phyloP scores from a whole-genome alignment of 2,797 vertebrate genomes.

The Falco rusticolus region DNA sequence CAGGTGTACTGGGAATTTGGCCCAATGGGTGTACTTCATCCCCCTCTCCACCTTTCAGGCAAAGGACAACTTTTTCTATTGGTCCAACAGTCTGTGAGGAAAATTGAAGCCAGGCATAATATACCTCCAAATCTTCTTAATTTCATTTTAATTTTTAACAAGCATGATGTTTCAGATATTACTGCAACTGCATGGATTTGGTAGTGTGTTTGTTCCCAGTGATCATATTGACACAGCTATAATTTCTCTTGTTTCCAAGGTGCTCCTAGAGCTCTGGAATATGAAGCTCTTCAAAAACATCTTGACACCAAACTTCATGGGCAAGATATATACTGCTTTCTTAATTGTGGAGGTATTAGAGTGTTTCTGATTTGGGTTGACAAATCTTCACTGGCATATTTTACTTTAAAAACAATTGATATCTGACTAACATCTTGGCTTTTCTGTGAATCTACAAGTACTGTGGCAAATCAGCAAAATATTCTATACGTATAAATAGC shows the following conservation, averaged over 20 bases:
- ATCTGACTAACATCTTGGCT: not conserved
- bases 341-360: not conserved
- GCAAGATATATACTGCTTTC: rapidly evolving
- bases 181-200: not conserved
- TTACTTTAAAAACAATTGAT: not conserved
- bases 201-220: not conserved
- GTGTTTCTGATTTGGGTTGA: not conserved
- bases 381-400: not conserved
- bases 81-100: not conserved
- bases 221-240: not conserved
- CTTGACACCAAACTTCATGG: rapidly evolving
- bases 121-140: not conserved
- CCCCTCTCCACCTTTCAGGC: not conserved
- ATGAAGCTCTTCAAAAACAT: not conserved
- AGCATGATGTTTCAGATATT: not conserved
- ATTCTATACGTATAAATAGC: not conserved
- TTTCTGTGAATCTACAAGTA: not conserved
- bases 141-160: not conserved
- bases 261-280: not conserved
- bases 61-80: not conserved
- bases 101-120: not conserved
- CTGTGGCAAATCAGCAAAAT: not conserved
- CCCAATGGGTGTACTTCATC: not conserved
- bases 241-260: not conserved
- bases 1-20: not conserved